Conservation (phyloP, 2,888 invertebrate species). For the Druceiella hillmani region DNA sequence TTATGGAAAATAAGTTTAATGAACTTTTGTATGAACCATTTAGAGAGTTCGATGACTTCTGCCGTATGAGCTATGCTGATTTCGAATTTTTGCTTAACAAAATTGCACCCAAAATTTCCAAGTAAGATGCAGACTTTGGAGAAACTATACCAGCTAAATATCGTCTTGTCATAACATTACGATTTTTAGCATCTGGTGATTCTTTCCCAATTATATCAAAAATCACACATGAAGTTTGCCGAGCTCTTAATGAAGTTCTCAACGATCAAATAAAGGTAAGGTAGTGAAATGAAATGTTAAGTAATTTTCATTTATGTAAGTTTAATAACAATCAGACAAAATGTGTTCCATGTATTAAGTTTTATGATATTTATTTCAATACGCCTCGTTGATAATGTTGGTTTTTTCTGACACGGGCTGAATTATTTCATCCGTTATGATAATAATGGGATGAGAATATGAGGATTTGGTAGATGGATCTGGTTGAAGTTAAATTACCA, state of each 20-base stretch:
- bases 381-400: too few species aligned
- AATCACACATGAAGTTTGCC: slow-evolving; percentile 27
- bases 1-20: too few species aligned
- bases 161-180: too few species aligned
- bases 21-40: slow-evolving; percentile 26
- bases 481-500: too few species aligned
- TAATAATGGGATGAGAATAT: too few species aligned
- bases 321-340: slow-evolving; percentile 1
- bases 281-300: slow-evolving; percentile 10
- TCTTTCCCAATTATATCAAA: slow-evolving; percentile 25
- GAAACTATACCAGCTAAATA: slow-evolving; percentile 25
- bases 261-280: slow-evolving; percentile 26
- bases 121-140: slow-evolving; percentile 27
- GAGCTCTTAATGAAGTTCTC: slow-evolving; percentile 27
- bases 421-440: too few species aligned
- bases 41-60: slow-evolving; percentile 27
- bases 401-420: too few species aligned
- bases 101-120: slow-evolving; percentile 27
- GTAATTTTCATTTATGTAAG: slow-evolving; percentile 11
- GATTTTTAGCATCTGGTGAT: slow-evolving; percentile 28
- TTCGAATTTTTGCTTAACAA: slow-evolving; percentile 27
- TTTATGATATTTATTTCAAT: too few species aligned
- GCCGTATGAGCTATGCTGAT: slow-evolving; percentile 25
- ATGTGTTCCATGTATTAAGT: too few species aligned
- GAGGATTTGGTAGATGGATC: too few species aligned